These are phyloP conservation scores for Progne subis DNA, from an alignment of 2,113 vertebrate species.

Conservation along the genomic window DNA sequence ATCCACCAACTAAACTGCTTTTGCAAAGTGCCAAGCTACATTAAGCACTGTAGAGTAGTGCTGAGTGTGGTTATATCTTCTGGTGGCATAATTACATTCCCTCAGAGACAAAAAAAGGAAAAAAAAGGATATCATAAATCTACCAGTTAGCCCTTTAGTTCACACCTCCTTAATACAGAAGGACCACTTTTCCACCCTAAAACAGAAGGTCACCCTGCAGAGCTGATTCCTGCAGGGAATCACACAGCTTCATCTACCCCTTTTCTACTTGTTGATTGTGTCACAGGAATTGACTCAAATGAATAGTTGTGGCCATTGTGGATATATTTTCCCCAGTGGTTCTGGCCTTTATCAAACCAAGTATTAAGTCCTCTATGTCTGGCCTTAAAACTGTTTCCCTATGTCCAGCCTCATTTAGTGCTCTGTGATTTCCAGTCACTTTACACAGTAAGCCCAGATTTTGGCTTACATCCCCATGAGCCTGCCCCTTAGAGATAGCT, in stretches of 20 bases:
- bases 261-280: background rate
- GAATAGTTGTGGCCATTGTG: background rate
- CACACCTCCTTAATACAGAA: background rate
- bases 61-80: background rate
- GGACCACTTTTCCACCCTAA: background rate
- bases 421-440: background rate
- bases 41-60: background rate
- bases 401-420: background rate
- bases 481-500: background rate
- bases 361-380: background rate
- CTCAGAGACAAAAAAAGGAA: background rate
- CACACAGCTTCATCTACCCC: background rate
- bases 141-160: background rate
- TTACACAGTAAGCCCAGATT: background rate
- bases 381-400: background rate
- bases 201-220: background rate
- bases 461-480: background rate
- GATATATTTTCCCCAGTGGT: background rate
- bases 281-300: background rate
- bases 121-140: background rate
- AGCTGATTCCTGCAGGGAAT: background rate
- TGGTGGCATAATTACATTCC: background rate
- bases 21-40: background rate
- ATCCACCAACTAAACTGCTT: background rate
- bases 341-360: background rate